Evolutionary conservation across 2,113 vertebrate genomes (phyloP).

Genomic region (Dolichallabes microphthalmus): DNA sequence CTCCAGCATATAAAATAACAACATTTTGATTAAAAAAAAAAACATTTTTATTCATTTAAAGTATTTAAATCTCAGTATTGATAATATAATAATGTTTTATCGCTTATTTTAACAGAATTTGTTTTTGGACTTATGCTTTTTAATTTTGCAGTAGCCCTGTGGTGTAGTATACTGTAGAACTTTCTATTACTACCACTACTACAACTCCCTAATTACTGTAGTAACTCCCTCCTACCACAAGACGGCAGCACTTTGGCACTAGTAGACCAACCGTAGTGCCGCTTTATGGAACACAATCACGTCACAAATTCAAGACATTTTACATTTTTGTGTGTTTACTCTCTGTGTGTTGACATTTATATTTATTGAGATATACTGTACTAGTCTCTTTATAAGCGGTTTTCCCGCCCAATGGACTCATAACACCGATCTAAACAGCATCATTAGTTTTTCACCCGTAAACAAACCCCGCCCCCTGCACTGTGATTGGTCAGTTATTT

Average conservation of each 20-base stretch:
- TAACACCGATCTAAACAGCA: background rate
- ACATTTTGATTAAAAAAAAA: too few species aligned
- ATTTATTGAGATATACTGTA: background rate
- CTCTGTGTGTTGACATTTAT: background rate
- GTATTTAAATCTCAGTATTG: too few species aligned
- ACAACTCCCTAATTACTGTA: background rate
- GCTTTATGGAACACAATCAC: background rate
- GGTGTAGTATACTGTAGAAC: too few species aligned
- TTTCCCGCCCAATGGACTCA: background rate
- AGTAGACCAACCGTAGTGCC: background rate
- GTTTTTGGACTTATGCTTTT: too few species aligned
- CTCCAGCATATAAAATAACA: too few species aligned
- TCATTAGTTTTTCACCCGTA: too few species aligned
- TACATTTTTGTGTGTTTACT: background rate
- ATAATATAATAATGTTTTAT: too few species aligned
- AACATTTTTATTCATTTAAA: too few species aligned
- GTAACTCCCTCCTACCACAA: background rate
- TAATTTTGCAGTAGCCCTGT: too few species aligned
- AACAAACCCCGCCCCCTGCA: background rate
- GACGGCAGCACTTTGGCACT: background rate
- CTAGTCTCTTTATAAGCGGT: background rate
- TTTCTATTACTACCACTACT: too few species aligned
- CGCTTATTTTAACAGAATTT: too few species aligned
- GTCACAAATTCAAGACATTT: background rate
- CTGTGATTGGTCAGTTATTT: background rate